Conservation (phyloP, 2,797 vertebrate genomes). For the Falco cherrug region DNA sequence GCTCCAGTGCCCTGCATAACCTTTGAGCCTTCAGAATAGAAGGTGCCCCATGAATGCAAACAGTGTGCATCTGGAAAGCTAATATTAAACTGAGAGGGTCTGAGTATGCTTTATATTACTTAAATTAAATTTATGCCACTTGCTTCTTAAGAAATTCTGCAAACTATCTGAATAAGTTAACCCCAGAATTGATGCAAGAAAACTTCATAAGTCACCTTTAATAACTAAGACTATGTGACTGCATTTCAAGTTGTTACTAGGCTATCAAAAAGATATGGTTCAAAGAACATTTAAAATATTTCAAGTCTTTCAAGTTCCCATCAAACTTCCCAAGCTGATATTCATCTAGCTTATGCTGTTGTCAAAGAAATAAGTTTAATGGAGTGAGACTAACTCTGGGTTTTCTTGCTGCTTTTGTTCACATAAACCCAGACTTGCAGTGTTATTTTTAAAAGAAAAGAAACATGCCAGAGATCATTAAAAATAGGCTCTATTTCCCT, state of each 20-base stretch:
- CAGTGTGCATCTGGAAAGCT: background rate
- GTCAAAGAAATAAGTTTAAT: conserved; percentile 59
- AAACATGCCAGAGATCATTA: conserved; percentile 4
- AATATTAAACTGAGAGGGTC: background rate
- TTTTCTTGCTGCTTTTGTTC: conserved; percentile 24
- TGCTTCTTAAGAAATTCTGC: conserved; percentile 8
- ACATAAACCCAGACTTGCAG: background rate
- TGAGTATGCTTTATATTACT: background rate
- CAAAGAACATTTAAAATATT: conserved; percentile 13
- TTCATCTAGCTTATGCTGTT: conserved; percentile 28
- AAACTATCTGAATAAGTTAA: background rate
- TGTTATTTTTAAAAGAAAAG: conserved; percentile 14
- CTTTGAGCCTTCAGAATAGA: background rate
- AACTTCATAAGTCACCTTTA: conserved; percentile 22
- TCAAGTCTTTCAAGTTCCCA: conserved; percentile 24
- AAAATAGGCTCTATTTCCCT: conserved; percentile 26
- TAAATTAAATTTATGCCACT: background rate
- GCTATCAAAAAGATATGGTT: conserved; percentile 29
- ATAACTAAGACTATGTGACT: conserved; percentile 8
- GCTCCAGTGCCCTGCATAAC: background rate
- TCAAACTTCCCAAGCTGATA: conserved; percentile 9
- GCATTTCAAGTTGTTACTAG: conserved; percentile 27
- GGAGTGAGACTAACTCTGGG: background rate
- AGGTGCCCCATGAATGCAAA: background rate
- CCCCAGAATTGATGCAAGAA: background rate